phyloP scores from a whole-genome alignment of 1,140 invertebrate genomes.

The Metopolophium dirhodum region DNA sequence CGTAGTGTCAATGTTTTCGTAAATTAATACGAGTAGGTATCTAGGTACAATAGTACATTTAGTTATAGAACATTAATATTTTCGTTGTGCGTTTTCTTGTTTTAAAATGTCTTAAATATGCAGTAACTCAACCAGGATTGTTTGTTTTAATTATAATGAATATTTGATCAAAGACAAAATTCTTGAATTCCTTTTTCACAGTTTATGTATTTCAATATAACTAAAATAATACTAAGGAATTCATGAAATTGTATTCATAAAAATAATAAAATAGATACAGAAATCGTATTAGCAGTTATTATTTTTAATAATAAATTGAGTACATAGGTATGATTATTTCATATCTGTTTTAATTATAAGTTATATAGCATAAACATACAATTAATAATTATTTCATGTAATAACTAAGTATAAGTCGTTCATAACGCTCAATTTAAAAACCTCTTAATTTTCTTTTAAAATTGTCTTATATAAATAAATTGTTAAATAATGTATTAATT shows the following conservation, averaged over 20 bases:
- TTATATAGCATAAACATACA: neutral
- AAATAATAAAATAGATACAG: neutral
- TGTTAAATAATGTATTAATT: neutral
- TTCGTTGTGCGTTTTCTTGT: neutral
- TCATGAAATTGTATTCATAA: neutral
- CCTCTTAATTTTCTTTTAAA: neutral
- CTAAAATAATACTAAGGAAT: neutral
- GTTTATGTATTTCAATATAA: neutral
- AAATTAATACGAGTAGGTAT: neutral
- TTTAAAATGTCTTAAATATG: neutral
- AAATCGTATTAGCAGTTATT: neutral
- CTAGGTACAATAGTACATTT: neutral
- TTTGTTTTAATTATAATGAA: slow-evolving; percentile 1
- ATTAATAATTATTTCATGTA: neutral
- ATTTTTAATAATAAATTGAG: neutral
- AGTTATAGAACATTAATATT: too few species aligned
- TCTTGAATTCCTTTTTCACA: slow-evolving; percentile 16
- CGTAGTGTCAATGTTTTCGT: neutral
- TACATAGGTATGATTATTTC: too few species aligned
- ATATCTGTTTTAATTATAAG: neutral
- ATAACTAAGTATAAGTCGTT: neutral
- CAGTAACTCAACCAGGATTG: neutral
- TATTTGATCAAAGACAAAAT: neutral
- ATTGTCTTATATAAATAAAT: neutral
- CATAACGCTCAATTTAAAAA: neutral